Conservation (phyloP, 2,113 vertebrate species). For the Polypterus senegalus region DNA sequence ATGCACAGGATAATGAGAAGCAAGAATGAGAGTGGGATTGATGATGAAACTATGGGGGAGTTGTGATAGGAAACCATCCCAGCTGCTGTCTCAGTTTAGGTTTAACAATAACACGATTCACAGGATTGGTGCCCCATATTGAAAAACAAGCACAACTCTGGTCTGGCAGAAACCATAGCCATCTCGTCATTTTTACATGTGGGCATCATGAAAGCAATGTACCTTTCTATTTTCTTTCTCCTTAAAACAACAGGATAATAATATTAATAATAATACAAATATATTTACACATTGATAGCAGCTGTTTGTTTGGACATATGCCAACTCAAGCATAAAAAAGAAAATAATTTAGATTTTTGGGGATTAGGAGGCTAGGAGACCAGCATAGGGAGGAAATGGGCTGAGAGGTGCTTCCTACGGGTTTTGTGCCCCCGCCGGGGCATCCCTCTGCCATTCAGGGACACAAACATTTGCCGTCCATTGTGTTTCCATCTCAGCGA, state of each 20-base stretch:
- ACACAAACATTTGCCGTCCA: constrained; percentile 79
- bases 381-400: constrained; percentile 83
- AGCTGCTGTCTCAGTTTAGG: no score
- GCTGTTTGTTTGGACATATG: constrained; percentile 32
- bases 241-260: not conserved
- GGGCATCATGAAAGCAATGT: no score
- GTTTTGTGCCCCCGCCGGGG: constrained; percentile 60
- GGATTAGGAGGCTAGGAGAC: constrained; percentile 45
- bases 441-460: constrained; percentile 61
- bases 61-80: no score
- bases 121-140: no score
- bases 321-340: constrained; percentile 17
- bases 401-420: constrained; percentile 64
- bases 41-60: no score
- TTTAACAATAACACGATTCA: no score
- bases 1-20: no score
- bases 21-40: no score
- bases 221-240: no score
- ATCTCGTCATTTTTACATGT: no score
- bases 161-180: no score
- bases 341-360: constrained; percentile 49
- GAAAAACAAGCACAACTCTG: no score
- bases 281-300: constrained; percentile 22
- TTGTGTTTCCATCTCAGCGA: constrained; percentile 67
- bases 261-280: constrained; percentile 9